Evolutionary conservation across 2,113 vertebrate species (phyloP).

Genomic region (Neolamprologus longior): DNA sequence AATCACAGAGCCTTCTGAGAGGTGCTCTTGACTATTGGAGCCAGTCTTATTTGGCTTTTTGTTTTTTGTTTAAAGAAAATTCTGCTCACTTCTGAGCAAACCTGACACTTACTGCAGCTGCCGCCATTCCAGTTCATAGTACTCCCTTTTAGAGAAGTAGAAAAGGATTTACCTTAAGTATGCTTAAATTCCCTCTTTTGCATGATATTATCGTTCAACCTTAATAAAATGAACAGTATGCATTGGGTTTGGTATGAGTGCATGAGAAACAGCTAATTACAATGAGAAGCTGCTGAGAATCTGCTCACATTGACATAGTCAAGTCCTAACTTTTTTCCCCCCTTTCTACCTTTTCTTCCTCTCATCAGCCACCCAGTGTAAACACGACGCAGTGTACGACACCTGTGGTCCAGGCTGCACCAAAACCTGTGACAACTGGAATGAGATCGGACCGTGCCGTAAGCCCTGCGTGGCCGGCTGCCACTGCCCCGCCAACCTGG

Average conservation of each 20-base stretch:
- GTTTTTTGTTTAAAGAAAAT: background rate
- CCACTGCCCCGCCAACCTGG: conserved; percentile 91
- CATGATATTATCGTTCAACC: background rate
- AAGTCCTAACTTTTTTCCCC: background rate
- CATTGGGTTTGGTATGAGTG: background rate
- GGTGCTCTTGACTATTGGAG: background rate
- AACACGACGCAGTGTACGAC: conserved; percentile 89
- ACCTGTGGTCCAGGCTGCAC: conserved; percentile 94
- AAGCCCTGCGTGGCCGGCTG: conserved; percentile 91
- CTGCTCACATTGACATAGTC: background rate
- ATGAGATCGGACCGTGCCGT: conserved; percentile 89
- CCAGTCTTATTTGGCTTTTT: background rate
- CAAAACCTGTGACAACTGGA: conserved; percentile 98
- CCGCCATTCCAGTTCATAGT: background rate
- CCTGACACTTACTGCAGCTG: background rate
- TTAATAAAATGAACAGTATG: background rate
- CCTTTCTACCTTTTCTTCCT: background rate
- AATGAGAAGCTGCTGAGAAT: background rate
- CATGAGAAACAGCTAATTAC: background rate
- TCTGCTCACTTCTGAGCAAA: background rate
- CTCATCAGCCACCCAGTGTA: conserved; percentile 85
- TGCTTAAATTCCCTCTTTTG: background rate
- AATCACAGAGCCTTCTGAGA: accelerated
- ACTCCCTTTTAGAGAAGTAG: background rate
- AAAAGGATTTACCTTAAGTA: accelerated